Evolutionary conservation across 2,113 vertebrate species (phyloP), one percentile per base, ranked within the genome.

Genomic region (Peromyscus californicus): DNA sequence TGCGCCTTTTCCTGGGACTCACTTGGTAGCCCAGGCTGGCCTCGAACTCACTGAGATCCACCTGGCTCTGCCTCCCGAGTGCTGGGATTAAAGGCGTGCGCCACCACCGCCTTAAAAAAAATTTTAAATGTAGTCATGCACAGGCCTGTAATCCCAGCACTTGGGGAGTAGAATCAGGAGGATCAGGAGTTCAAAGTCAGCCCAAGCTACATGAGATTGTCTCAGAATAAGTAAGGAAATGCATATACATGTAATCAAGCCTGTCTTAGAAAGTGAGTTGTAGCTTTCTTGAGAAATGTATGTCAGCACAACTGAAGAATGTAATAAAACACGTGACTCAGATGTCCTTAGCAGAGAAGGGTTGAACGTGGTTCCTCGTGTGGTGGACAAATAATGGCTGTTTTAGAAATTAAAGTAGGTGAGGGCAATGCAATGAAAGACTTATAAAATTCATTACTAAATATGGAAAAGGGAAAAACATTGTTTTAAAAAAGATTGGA

Each of bases 241-340:
- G 24, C 42, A 36, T 51, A 4, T 3, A 8, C 10, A 33, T 12
- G 17, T 22, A 48, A 48, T 45, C 31, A 31, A 33, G 63, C 48
- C 42, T 36, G 19, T 4, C 42, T 92, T 90, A 88, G 54, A 92
- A 97, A 96, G 90, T 93, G 39, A 94, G 70, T 22, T 89, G 7
- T 48, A 51, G 39, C 17, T 70, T 87, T 78, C 65, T 87, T 54
- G 29, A 42, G 39, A 63, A 72, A 63, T 42, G 59, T 84, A 59
- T 93, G 3, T 95, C 94, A 95, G 78, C 67, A 93, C 13, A 65
- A 89, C 7, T 7, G 13, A 93, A 42, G 8, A 59, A 42, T 57
- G 3, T 85, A 86, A 74, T 91, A 54, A 69, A 39, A 31, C 63
- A 93, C 85, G 17, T 57, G 85, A 87, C 8, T 7, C 54, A 82